Percentiles rank a stretch among this genome's conserved stretches.
These are phyloP conservation scores for Melanotaenia boesemani DNA, from an alignment of 2,797 vertebrate species.

Conservation along the genomic window DNA sequence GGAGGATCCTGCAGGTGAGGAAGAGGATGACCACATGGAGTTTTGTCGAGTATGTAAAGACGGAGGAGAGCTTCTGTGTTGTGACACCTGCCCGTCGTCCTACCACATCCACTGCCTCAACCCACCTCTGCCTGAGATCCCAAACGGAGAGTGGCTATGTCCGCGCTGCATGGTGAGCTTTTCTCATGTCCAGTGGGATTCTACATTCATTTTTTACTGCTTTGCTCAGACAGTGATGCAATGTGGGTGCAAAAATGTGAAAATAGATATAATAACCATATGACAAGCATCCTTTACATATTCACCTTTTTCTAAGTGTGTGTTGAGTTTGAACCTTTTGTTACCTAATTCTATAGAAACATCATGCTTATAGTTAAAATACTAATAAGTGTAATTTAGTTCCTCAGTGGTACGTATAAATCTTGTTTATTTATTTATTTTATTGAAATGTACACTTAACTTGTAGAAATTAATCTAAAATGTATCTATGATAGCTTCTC, in stretches of 20 bases:
- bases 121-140: conserved; percentile 96
- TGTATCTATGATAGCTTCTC: neutral
- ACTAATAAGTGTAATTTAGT: neutral
- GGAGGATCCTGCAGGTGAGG: conserved; percentile 91
- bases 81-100: conserved; percentile 96
- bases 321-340: neutral
- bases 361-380: neutral
- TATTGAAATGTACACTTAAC: neutral
- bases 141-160: conserved; percentile 99
- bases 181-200: neutral
- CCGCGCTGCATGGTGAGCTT: conserved; percentile 93
- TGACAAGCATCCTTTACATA: neutral
- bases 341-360: neutral
- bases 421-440: neutral
- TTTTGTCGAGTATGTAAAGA: conserved; percentile 99
- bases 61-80: conserved; percentile 96
- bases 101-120: conserved; percentile 99
- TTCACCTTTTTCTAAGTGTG: neutral
- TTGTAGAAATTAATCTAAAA: neutral
- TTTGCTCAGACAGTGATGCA: neutral
- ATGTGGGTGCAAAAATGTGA: neutral
- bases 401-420: neutral
- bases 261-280: neutral
- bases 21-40: conserved; percentile 99
- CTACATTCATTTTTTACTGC: neutral